A percentile compares a stretch with the other conserved stretches of the same genome.
Evolutionary conservation across 2,888 invertebrate species (phyloP).

Genomic region (Phytoseiulus persimilis): DNA sequence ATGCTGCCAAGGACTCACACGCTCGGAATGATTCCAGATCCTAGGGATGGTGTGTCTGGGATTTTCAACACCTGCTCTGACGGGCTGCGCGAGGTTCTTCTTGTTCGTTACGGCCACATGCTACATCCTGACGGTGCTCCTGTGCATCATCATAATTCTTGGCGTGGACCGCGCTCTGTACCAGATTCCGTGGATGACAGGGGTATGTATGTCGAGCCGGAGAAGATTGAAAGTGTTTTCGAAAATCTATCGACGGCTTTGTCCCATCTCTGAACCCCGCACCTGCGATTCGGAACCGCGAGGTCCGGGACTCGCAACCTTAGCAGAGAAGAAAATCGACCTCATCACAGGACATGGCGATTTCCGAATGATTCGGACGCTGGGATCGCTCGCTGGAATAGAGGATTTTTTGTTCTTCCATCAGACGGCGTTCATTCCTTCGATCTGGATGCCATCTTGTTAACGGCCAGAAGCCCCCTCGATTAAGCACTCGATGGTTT

Average conservation of each 20-base stretch:
- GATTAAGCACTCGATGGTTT: neutral
- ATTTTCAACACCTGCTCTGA: conserved; percentile 63
- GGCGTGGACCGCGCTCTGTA: conserved; percentile 14
- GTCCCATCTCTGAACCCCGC: too few species aligned
- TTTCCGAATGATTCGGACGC: too few species aligned
- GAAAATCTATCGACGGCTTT: too few species aligned
- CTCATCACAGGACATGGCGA: too few species aligned
- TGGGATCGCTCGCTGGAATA: too few species aligned
- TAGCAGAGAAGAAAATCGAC: too few species aligned
- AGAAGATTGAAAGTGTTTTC: too few species aligned
- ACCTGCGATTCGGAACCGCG: too few species aligned
- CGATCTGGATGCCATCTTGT: neutral
- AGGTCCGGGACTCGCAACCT: too few species aligned
- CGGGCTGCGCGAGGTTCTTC: conserved; percentile 64
- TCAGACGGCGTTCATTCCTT: neutral
- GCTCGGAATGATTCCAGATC: conserved; percentile 57
- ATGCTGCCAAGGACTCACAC: neutral
- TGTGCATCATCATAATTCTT: conserved; percentile 43
- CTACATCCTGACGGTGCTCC: conserved; percentile 66
- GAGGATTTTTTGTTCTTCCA: too few species aligned
- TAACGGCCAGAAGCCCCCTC: neutral
- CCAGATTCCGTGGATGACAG: conserved; percentile 45
- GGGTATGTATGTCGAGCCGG: conserved; percentile 44
- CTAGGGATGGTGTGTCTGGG: conserved; percentile 77
- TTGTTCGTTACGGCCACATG: conserved; percentile 71